These are phyloP conservation scores for Sarcophaga caerulescens DNA, from an alignment of 2,888 invertebrate species.

Conservation along the genomic window DNA sequence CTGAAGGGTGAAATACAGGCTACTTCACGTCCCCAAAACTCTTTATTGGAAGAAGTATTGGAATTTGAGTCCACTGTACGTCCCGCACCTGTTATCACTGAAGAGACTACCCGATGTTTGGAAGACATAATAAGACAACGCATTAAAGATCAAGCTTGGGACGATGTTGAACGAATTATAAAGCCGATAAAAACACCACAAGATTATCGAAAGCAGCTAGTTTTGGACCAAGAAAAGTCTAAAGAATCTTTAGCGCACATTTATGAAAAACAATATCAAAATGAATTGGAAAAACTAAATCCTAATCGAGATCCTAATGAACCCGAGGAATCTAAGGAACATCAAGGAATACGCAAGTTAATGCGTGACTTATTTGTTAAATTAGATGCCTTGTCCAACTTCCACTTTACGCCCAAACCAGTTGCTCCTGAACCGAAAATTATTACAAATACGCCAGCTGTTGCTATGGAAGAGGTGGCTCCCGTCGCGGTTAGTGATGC, in stretches of 20 bases:
- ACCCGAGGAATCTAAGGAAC: conserved; percentile 87
- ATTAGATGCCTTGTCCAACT: conserved; percentile 95
- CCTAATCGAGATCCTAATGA: conserved; percentile 81
- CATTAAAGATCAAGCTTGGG: conserved; percentile 96
- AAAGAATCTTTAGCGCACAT: conserved; percentile 96
- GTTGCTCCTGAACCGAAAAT: conserved; percentile 94
- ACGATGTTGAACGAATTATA: conserved; percentile 94
- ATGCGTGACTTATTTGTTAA: conserved; percentile 91
- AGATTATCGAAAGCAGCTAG: conserved; percentile 92
- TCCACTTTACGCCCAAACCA: conserved; percentile 95
- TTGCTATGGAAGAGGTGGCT: conserved; percentile 97
- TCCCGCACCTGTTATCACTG: conserved; percentile 95
- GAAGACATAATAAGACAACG: conserved; percentile 96
- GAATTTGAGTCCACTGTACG: conserved; percentile 93
- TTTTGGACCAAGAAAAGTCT: conserved; percentile 96
- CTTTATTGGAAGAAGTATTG: conserved; percentile 94
- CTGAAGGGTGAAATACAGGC: conserved; percentile 94
- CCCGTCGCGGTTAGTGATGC: conserved; percentile 94
- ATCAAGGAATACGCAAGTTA: conserved; percentile 88
- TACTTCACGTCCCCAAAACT: conserved; percentile 92
- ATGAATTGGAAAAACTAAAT: conserved; percentile 83
- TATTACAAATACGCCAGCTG: conserved; percentile 93
- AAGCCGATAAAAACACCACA: conserved; percentile 91
- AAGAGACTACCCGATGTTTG: conserved; percentile 91
- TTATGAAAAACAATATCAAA: conserved; percentile 93